Evolutionary conservation across 2,797 vertebrate genomes (phyloP).

Genomic region (Intellagama lesueurii): DNA sequence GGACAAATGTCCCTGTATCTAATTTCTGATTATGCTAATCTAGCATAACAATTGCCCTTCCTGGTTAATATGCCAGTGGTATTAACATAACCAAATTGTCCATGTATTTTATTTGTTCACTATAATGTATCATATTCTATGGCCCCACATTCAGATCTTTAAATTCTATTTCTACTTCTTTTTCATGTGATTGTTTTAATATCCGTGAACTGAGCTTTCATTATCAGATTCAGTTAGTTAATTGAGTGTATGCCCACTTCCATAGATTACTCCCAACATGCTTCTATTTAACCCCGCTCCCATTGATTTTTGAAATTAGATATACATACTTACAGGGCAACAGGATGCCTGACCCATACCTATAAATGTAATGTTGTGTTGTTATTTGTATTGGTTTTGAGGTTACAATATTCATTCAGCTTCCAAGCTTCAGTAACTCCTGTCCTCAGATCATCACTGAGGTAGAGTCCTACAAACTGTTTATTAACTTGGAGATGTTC

Average conservation of each 20-base stretch:
- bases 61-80: slow-evolving; percentile 16
- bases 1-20: slow-evolving; percentile 53
- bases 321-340: neutral
- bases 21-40: slow-evolving; percentile 59
- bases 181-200: neutral
- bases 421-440: no score
- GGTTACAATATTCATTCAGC: no score
- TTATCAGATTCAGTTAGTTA: neutral
- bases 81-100: slow-evolving; percentile 22
- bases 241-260: neutral
- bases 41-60: slow-evolving; percentile 40
- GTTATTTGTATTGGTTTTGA: no score
- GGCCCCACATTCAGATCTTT: slow-evolving; percentile 5
- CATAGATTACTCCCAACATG: no score
- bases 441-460: no score
- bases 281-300: neutral
- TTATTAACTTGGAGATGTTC: no score
- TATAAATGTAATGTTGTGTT: no score
- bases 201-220: neutral
- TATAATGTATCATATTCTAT: slow-evolving; percentile 1
- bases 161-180: slow-evolving; percentile 19
- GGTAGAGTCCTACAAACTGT: no score
- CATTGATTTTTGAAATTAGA: neutral
- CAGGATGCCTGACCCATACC: no score
- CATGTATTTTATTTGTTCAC: slow-evolving; percentile 41